These are phyloP conservation scores for Aldabrachelys gigantea DNA, from an alignment of 2,113 vertebrate genomes.

Conservation along the genomic window DNA sequence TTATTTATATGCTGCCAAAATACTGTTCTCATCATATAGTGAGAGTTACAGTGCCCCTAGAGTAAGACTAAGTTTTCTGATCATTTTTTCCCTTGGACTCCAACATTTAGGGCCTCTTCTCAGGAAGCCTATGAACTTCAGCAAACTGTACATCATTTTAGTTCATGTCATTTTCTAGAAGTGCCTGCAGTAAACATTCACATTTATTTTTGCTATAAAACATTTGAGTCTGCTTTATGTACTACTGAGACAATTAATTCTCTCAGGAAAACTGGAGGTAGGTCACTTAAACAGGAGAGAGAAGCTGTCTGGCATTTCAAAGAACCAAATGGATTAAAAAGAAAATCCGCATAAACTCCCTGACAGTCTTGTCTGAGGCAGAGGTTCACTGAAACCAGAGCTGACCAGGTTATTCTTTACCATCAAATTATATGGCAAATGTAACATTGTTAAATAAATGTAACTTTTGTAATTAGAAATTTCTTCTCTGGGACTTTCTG, in stretches of 20 bases:
- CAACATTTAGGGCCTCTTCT: not conserved
- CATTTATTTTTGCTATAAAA: slow-evolving; percentile 48
- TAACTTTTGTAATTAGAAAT: slow-evolving; percentile 51
- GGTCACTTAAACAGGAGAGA: slow-evolving; percentile 50
- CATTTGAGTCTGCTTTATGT: slow-evolving; percentile 44
- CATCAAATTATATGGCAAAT: slow-evolving; percentile 19
- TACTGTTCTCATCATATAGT: not conserved
- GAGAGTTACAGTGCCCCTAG: not conserved
- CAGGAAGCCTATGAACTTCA: not conserved
- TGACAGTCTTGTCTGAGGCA: not conserved
- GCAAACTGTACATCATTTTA: not conserved
- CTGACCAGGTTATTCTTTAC: slow-evolving; percentile 10
- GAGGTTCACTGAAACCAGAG: not conserved
- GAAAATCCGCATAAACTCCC: slow-evolving; percentile 5
- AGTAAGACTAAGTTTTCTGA: not conserved
- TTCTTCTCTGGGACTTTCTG: slow-evolving; percentile 3
- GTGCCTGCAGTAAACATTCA: not conserved
- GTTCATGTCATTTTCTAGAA: not conserved
- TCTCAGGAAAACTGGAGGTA: slow-evolving; percentile 62
- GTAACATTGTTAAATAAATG: slow-evolving; percentile 41
- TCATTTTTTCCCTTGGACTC: not conserved
- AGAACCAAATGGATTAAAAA: not conserved
- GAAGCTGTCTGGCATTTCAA: slow-evolving; percentile 24
- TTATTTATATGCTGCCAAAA: slow-evolving; percentile 18
- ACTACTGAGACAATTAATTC: slow-evolving; percentile 58